Conservation (phyloP, 2,113 vertebrate species). For the Brachionichthys hirsutus region DNA sequence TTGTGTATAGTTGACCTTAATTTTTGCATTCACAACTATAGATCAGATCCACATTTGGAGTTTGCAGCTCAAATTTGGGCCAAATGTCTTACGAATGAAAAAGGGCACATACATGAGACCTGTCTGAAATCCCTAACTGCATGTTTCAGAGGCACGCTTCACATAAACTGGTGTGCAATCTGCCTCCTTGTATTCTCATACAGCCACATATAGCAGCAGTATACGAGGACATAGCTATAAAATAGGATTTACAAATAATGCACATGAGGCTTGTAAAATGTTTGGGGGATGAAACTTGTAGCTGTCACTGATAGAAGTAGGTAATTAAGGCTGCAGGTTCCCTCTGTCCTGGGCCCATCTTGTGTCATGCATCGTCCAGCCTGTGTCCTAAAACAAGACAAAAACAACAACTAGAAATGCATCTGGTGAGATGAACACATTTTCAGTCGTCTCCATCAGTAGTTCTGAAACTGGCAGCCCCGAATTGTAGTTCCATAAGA, state of each 20-base stretch:
- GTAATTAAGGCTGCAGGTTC: conserved; percentile 81
- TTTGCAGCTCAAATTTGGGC: conserved; percentile 57
- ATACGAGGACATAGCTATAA: conserved; percentile 74
- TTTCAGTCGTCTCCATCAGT: conserved; percentile 57
- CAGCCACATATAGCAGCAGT: conserved; percentile 77
- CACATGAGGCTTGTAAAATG: conserved; percentile 76
- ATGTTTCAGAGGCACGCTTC: conserved; percentile 63
- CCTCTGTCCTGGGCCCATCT: conserved; percentile 69
- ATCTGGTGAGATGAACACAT: conserved; percentile 59
- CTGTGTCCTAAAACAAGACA: conserved; percentile 49
- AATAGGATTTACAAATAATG: conserved; percentile 80
- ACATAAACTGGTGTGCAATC: conserved; percentile 64
- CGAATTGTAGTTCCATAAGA: conserved; percentile 60
- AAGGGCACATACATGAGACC: conserved; percentile 71
- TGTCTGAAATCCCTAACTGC: conserved; percentile 61
- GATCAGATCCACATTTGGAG: conserved; percentile 59
- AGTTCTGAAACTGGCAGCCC: conserved; percentile 57
- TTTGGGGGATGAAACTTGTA: conserved; percentile 70
- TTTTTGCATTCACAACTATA: conserved; percentile 66
- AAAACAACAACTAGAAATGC: conserved; percentile 28
- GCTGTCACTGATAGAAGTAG: conserved; percentile 72
- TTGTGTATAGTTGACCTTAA: conserved; percentile 68
- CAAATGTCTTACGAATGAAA: conserved; percentile 59
- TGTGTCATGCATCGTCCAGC: conserved; percentile 70
- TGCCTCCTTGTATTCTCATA: conserved; percentile 67